Conservation (phyloP, 2,113 vertebrate genomes). For the Ciconia boyciana region DNA sequence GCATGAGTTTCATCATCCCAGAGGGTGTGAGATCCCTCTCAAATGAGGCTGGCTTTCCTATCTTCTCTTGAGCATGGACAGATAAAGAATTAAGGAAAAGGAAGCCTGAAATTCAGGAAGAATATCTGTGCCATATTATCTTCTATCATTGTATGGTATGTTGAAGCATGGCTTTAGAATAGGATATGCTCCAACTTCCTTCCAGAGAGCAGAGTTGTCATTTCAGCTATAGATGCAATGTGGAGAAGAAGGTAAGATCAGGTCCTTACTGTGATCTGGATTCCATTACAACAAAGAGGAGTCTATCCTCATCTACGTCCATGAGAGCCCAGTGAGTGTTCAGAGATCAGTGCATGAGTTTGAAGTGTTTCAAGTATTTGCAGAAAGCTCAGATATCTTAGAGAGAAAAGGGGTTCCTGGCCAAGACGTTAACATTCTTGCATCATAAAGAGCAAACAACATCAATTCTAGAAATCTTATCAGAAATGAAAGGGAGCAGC, state of each 20-base stretch:
- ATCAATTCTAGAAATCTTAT: constrained; percentile 32
- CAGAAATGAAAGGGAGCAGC: constrained; percentile 49
- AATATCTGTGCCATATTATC: neutral
- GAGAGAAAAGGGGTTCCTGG: neutral
- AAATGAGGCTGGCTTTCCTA: neutral
- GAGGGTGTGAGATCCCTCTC: neutral
- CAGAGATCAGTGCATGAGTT: neutral
- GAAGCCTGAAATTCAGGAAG: neutral
- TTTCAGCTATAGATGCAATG: neutral
- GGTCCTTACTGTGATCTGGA: neutral
- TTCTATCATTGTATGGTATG: accelerated
- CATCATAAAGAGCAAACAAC: constrained; percentile 27
- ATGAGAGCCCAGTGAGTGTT: neutral
- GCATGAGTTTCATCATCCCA: neutral
- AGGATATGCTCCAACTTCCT: neutral
- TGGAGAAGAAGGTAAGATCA: neutral
- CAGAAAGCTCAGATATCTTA: neutral
- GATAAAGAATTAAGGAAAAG: neutral
- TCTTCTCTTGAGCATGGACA: neutral
- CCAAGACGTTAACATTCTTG: constrained; percentile 17
- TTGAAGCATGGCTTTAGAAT: neutral
- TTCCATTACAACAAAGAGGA: neutral
- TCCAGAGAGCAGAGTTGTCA: neutral
- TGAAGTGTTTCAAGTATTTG: neutral
- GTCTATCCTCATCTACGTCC: neutral